Percentiles rank a stretch among this genome's conserved stretches.
These are phyloP conservation scores for Leptopilina boulardi DNA, from an alignment of 1,140 invertebrate genomes.

Conservation along the genomic window DNA sequence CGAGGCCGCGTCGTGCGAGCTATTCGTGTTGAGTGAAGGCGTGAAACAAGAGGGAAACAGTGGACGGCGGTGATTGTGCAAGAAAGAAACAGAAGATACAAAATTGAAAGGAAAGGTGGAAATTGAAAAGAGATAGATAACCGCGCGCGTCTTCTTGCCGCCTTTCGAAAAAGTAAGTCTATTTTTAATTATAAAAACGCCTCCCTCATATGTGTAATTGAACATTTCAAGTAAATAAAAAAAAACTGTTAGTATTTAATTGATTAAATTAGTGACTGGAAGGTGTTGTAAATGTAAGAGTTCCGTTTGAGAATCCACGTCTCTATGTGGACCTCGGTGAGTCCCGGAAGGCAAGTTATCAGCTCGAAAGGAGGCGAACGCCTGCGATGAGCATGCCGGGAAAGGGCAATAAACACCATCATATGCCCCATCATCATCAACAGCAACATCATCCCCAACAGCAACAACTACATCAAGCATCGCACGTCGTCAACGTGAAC, in stretches of 20 bases:
- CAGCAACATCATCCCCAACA: slow-evolving; percentile 52
- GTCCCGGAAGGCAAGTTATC: slow-evolving; percentile 57
- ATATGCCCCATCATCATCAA: slow-evolving; percentile 60
- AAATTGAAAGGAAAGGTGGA: slow-evolving; percentile 18
- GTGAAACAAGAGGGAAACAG: neutral
- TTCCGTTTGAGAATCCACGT: slow-evolving; percentile 15
- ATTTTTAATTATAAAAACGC: neutral
- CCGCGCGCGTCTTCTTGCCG: slow-evolving; percentile 30
- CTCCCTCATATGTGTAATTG: neutral
- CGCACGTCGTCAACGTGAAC: slow-evolving; percentile 55
- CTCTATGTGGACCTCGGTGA: slow-evolving; percentile 57
- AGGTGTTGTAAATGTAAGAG: slow-evolving; percentile 20
- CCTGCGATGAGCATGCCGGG: slow-evolving; percentile 68
- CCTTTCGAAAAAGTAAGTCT: slow-evolving; percentile 8
- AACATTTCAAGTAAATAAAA: neutral
- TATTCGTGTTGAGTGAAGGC: neutral
- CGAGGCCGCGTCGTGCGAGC: neutral
- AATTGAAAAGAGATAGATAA: slow-evolving; percentile 7
- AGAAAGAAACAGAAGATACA: slow-evolving; percentile 1
- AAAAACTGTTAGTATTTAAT: neutral
- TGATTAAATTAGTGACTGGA: neutral
- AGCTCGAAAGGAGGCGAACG: slow-evolving; percentile 57
- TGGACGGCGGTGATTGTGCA: neutral
- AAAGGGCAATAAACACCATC: slow-evolving; percentile 66
- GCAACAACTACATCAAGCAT: slow-evolving; percentile 54